Conservation (phyloP, 35 echinoderm and acorn worm genomes). For the Stichopus chloronotus region DNA sequence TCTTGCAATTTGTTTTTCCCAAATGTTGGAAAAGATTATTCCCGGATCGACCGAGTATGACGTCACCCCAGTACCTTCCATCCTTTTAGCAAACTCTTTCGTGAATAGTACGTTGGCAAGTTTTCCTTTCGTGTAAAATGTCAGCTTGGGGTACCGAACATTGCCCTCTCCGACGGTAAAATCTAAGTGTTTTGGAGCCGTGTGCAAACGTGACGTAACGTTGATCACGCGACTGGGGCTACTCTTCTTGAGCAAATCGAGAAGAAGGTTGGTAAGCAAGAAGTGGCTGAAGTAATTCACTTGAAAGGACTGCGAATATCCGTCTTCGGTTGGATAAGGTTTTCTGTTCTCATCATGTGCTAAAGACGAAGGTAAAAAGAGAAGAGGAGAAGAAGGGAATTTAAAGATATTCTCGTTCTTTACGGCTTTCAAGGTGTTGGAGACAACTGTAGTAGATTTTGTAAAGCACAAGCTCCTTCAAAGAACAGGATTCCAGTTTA, state of each 20-base stretch:
- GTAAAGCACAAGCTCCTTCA: too few relatives aligned
- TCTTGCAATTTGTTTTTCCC: constrained; percentile 46
- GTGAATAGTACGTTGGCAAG: constrained; percentile 85
- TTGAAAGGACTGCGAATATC: constrained; percentile 60
- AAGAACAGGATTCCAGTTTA: too few relatives aligned
- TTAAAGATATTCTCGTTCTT: too few relatives aligned
- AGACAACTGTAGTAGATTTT: too few relatives aligned
- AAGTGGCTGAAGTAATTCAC: constrained; percentile 89
- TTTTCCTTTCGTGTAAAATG: constrained; percentile 67
- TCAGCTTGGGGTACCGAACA: constrained; percentile 52
- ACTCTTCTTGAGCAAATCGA: constrained; percentile 83
- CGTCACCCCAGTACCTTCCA: constrained; percentile 72
- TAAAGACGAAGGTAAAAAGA: not conserved
- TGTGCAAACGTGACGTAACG: constrained; percentile 60
- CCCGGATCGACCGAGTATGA: constrained; percentile 68
- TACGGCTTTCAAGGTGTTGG: too few relatives aligned
- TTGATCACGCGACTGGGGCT: constrained; percentile 72
- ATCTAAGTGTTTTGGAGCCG: constrained; percentile 25
- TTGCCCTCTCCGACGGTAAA: constrained; percentile 25
- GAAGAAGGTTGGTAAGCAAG: constrained; percentile 71
- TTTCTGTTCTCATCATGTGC: not conserved
- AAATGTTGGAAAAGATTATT: constrained; percentile 64
- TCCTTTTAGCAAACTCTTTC: constrained; percentile 65
- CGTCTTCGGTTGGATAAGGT: constrained; percentile 56
- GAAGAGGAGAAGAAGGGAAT: not conserved